A percentile compares a stretch with the other conserved stretches of the same genome.
phyloP scores from a whole-genome alignment of 2,113 vertebrate genomes.

The Myxocyprinus asiaticus region DNA sequence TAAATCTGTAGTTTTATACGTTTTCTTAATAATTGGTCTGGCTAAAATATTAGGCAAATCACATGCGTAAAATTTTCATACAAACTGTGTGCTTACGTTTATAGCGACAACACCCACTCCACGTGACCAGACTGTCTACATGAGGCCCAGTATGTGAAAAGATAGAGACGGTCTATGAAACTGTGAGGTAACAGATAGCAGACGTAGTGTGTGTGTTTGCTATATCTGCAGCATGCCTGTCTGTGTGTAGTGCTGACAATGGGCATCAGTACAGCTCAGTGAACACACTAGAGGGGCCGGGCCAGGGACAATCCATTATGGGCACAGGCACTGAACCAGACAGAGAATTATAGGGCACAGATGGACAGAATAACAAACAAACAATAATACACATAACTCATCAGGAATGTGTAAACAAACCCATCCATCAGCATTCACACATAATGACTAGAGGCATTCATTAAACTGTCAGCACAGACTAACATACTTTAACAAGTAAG shows the following conservation, averaged over 20 bases:
- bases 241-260: constrained; percentile 45
- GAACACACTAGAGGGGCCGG: constrained; percentile 49
- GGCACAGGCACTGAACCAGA: background rate
- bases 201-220: constrained; percentile 22
- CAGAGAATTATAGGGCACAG: constrained; percentile 7
- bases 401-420: constrained; percentile 26
- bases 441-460: background rate
- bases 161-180: background rate
- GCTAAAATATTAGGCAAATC: too few species aligned
- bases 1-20: too few species aligned
- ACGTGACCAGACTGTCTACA: too few species aligned
- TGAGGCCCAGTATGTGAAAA: too few species aligned
- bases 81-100: too few species aligned
- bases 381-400: constrained; percentile 28
- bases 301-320: constrained; percentile 10
- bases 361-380: background rate
- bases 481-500: too few species aligned
- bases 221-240: constrained; percentile 49
- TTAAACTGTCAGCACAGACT: constrained; percentile 9
- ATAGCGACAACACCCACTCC: too few species aligned
- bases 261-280: constrained; percentile 36
- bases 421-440: constrained; percentile 5
- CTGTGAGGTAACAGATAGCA: background rate
- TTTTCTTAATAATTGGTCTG: too few species aligned
- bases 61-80: too few species aligned